Conservation (phyloP, 2,113 vertebrate species). For the Caracal caracal region DNA sequence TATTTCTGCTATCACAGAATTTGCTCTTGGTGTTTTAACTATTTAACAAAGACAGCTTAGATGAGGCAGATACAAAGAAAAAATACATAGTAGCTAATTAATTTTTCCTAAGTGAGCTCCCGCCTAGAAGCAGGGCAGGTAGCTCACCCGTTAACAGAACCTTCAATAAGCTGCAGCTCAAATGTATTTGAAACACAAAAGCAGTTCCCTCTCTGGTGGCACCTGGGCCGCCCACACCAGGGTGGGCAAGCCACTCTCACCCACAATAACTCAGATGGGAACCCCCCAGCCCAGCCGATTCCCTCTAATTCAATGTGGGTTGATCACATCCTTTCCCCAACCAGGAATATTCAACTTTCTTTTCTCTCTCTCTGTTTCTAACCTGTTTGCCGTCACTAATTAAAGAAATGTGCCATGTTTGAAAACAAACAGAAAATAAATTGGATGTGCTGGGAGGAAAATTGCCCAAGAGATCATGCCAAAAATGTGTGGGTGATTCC, state of each 20-base stretch:
- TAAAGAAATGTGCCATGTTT: slow-evolving; percentile 58
- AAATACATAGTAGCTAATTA: background rate
- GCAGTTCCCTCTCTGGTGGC: fast-evolving
- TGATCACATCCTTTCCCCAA: background rate
- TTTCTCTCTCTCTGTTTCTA: background rate
- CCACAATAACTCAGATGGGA: background rate
- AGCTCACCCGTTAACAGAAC: fast-evolving
- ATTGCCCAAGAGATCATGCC: background rate
- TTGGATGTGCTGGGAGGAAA: slow-evolving; percentile 62
- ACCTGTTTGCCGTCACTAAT: slow-evolving; percentile 67
- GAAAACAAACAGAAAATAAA: slow-evolving; percentile 72
- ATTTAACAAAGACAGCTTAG: background rate
- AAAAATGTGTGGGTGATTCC: slow-evolving; percentile 46
- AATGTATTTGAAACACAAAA: background rate
- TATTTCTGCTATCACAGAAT: background rate
- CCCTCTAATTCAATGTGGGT: background rate
- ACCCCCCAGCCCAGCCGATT: background rate
- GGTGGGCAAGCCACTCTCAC: background rate
- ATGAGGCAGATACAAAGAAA: background rate
- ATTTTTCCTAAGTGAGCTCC: background rate
- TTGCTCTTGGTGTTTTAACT: background rate
- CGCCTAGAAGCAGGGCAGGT: background rate
- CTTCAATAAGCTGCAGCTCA: too few species aligned
- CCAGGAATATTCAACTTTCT: background rate
- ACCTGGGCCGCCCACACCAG: background rate